Evolutionary conservation across 2,888 invertebrate genomes (phyloP), one percentile per base, ranked within the genome.

Genomic region (Stegophylla sp.): DNA sequence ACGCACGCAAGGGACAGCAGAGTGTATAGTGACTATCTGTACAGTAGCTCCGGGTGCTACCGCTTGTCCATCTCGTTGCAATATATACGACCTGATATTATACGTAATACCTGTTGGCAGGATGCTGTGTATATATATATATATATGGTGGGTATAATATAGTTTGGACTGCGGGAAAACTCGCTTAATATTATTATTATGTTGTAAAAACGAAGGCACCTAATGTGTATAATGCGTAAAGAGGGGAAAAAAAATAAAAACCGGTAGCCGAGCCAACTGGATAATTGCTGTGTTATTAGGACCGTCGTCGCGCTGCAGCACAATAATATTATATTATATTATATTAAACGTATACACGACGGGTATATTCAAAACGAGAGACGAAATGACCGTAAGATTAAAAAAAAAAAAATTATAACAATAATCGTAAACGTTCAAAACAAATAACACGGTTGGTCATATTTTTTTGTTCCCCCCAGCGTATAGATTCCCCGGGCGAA

Each of bases 381-480:
- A 51, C 56, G 23, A 1, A 56, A 10, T 10, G 12, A 48, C 20
- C n/a, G 48, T 0, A 34, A 56, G 7, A n/a, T n/a, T n/a, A 41
- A 41, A 67, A 45, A 41, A 9, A 34, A 51, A 48, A 28, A 48
- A 34, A 48, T 59, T 26, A 28, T 45, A 20, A 67, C 45, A 69
- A 69, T 69, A 69, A 76, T 59, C 56, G 28, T 77, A 77, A 77
- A 77, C 77, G 77, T 56, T 69, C 77, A 61, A 77, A 77, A 77
- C 69, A 69, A 77, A 77, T 77, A 77, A 77, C 48, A 34, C n/a
- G 28, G 43, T 48, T 20, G n/a, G 45, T 1, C 17, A n/a, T n/a
- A 61, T 12, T 72, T 23, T 69, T 71, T 15, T 56, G 12, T 17
- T 17, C 17, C 20, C 20, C 12, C 12, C 23, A 10, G 56, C 12